A percentile compares a stretch with the other conserved stretches of the same genome.
Evolutionary conservation across 2,797 vertebrate genomes (phyloP).

Genomic region (Rhyacichthys aspro): DNA sequence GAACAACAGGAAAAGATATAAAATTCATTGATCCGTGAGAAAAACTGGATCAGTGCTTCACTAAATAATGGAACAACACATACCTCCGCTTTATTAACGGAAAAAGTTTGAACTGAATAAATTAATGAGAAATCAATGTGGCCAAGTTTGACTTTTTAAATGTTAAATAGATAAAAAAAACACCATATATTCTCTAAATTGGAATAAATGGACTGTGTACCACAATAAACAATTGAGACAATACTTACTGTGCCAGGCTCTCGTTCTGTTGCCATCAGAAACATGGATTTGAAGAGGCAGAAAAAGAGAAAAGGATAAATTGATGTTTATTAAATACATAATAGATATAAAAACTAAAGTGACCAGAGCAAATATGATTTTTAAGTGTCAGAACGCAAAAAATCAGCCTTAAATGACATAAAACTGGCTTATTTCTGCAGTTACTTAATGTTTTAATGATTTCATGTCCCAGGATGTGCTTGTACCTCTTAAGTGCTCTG

Average conservation of each 20-base stretch:
- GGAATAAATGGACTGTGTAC: too few relatives aligned
- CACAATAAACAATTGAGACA: slow-evolving; percentile 44
- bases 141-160: too few relatives aligned
- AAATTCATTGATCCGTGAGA: slow-evolving; percentile 32
- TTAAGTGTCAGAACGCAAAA: too few relatives aligned
- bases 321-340: not conserved
- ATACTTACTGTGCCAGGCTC: slow-evolving; percentile 95
- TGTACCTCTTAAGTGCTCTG: slow-evolving; percentile 94
- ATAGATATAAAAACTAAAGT: too few relatives aligned
- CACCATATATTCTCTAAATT: too few relatives aligned
- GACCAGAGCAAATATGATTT: too few relatives aligned
- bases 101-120: too few relatives aligned
- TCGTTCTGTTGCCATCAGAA: slow-evolving; percentile 88
- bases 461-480: slow-evolving; percentile 55
- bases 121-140: too few relatives aligned
- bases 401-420: too few relatives aligned
- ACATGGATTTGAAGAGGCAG: slow-evolving; percentile 81
- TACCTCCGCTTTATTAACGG: too few relatives aligned
- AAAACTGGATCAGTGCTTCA: slow-evolving; percentile 11
- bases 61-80: slow-evolving; percentile 8
- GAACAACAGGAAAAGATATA: slow-evolving; percentile 26
- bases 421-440: too few relatives aligned
- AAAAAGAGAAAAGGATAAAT: slow-evolving; percentile 22
- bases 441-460: not conserved
- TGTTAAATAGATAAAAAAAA: too few relatives aligned